A percentile compares a stretch with the other conserved stretches of the same genome.
Conservation (phyloP, 1,140 invertebrate genomes). For the Capitella teleta region DNA sequence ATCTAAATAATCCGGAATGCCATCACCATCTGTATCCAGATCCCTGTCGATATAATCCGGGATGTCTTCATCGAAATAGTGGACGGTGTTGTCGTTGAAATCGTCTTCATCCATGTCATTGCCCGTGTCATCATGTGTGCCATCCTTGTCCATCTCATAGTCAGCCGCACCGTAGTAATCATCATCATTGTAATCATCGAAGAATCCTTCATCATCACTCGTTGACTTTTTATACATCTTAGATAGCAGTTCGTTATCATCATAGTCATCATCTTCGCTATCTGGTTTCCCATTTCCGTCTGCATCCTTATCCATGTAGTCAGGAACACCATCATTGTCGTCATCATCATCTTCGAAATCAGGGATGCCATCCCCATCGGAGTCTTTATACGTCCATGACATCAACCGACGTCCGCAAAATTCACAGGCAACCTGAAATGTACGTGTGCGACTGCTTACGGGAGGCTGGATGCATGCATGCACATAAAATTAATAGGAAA, state of each 20-base stretch:
- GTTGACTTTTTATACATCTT: slow-evolving; percentile 23
- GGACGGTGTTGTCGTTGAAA: slow-evolving; percentile 21
- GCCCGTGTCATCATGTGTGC: slow-evolving; percentile 1
- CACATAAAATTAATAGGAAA: too few relatives aligned
- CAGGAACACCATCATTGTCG: slow-evolving; percentile 30
- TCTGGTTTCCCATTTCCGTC: slow-evolving; percentile 32
- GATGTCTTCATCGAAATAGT: slow-evolving; percentile 26
- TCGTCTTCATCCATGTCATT: slow-evolving; percentile 23
- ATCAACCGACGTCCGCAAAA: slow-evolving; percentile 20
- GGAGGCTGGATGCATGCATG: too few relatives aligned
- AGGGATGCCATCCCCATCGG: slow-evolving; percentile 26
- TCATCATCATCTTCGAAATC: slow-evolving; percentile 24
- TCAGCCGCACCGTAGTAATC: slow-evolving; percentile 28
- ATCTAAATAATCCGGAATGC: slow-evolving; percentile 15
- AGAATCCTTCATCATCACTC: slow-evolving; percentile 26
- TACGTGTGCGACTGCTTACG: too few relatives aligned
- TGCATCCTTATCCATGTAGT: slow-evolving; percentile 18
- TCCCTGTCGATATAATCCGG: slow-evolving; percentile 23
- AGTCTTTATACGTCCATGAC: slow-evolving; percentile 14
- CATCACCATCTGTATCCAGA: slow-evolving; percentile 16
- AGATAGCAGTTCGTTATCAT: slow-evolving; percentile 27
- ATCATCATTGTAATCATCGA: slow-evolving; percentile 22
- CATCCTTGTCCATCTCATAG: slow-evolving; percentile 14
- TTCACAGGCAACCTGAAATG: slow-evolving; percentile 20
- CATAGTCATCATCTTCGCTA: slow-evolving; percentile 16